Conservation (phyloP, 2,113 vertebrate species). For the Chrysochloris asiatica region DNA sequence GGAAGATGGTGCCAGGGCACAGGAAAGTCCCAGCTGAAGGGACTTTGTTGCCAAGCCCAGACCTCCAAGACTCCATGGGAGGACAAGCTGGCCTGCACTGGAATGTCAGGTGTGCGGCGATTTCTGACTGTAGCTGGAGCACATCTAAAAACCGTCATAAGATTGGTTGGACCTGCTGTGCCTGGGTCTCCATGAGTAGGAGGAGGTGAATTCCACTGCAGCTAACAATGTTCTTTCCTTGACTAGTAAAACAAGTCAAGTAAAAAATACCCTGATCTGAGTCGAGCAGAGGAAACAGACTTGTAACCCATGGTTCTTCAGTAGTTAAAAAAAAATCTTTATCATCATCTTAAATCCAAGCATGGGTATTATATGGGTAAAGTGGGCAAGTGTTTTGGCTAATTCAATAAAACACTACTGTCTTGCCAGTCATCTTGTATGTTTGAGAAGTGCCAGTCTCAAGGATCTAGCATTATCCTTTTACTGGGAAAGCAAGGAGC, state of each 20-base stretch:
- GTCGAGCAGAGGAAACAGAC: conserved; percentile 26
- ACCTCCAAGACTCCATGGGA: neutral
- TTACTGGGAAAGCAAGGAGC: neutral
- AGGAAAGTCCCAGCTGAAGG: conserved; percentile 70
- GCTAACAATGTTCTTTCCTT: conserved; percentile 36
- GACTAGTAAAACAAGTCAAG: conserved; percentile 23
- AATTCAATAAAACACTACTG: neutral
- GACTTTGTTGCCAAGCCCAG: conserved; percentile 51
- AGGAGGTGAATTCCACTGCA: neutral
- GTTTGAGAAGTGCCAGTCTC: conserved; percentile 9
- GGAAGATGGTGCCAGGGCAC: neutral
- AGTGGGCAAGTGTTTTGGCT: neutral
- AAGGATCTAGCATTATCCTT: conserved; percentile 33
- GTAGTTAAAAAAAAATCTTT: conserved; percentile 35
- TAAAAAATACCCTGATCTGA: neutral
- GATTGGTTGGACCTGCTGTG: too few relatives aligned
- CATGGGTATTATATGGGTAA: neutral
- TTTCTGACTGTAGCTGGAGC: neutral
- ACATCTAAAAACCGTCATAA: too few relatives aligned
- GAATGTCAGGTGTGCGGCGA: neutral
- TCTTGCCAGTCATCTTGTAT: neutral
- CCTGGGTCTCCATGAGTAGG: neutral
- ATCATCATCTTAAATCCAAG: conserved; percentile 22
- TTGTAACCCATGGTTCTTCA: conserved; percentile 2
- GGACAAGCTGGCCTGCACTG: neutral